These are phyloP conservation scores for Pseudobourletiella spinata DNA, from an alignment of 1,140 invertebrate species.

Conservation along the genomic window DNA sequence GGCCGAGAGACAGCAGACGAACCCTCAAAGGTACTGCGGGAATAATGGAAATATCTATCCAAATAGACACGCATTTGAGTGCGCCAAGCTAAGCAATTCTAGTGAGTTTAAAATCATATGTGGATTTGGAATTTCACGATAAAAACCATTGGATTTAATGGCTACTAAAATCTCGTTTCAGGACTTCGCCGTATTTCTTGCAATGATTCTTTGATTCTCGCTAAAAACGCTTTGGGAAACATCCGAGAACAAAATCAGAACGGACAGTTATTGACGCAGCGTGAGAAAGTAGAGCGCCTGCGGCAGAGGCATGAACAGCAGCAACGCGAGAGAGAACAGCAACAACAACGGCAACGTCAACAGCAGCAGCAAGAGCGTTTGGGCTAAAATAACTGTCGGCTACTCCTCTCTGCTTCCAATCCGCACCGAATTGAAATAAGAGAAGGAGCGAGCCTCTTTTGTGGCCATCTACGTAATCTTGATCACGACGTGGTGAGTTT, in stretches of 20 bases:
- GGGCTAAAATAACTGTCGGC: too few species aligned
- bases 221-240: background rate
- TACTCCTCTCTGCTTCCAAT: too few species aligned
- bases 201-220: slow-evolving; percentile 3
- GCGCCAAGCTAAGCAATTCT: slow-evolving; percentile 1
- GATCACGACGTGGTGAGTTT: too few species aligned
- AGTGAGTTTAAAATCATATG: background rate
- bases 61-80: background rate
- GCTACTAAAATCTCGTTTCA: background rate
- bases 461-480: too few species aligned
- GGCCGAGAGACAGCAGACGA: background rate
- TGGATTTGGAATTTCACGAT: background rate
- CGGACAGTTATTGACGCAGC: background rate
- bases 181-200: background rate
- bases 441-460: too few species aligned
- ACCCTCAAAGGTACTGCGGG: background rate
- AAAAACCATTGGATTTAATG: background rate
- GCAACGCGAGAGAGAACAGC: background rate
- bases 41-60: slow-evolving; percentile 2
- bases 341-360: too few species aligned
- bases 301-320: slow-evolving; percentile 1
- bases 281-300: background rate
- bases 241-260: background rate
- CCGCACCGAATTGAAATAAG: too few species aligned
- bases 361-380: too few species aligned